Percentiles rank a stretch among this genome's conserved stretches.
Evolutionary conservation across 2,113 vertebrate species (phyloP).

Genomic region (Macquaria ambigua): DNA sequence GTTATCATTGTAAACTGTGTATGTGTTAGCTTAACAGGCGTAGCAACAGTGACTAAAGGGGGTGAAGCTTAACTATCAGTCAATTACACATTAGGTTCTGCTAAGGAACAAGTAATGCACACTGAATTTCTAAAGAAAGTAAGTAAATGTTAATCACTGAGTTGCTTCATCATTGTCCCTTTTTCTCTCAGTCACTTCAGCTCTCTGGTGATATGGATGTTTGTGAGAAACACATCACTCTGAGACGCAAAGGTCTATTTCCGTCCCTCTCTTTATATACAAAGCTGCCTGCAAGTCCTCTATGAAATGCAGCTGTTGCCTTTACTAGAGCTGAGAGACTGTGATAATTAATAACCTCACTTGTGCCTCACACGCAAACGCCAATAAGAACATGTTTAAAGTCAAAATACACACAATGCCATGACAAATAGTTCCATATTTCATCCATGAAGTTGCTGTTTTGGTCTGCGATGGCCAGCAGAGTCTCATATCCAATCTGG

Average conservation of each 20-base stretch:
- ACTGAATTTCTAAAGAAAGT: background rate
- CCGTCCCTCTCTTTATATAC: slow-evolving; percentile 54
- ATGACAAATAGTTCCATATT: slow-evolving; percentile 68
- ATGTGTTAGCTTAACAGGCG: background rate
- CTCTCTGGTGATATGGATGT: slow-evolving; percentile 27
- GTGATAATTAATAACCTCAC: slow-evolving; percentile 78
- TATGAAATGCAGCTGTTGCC: slow-evolving; percentile 76
- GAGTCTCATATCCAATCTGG: slow-evolving; percentile 30
- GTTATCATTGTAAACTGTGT: background rate
- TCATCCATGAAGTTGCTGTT: slow-evolving; percentile 58
- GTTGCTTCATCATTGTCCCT: background rate
- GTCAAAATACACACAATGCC: slow-evolving; percentile 72
- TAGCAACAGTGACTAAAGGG: background rate
- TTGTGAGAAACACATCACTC: slow-evolving; percentile 40
- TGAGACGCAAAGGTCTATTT: slow-evolving; percentile 54
- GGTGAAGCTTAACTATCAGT: background rate
- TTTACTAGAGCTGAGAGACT: slow-evolving; percentile 67
- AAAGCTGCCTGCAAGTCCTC: slow-evolving; percentile 55
- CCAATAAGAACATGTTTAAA: slow-evolving; percentile 67
- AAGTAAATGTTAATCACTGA: background rate
- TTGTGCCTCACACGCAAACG: slow-evolving; percentile 67
- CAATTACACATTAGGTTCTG: background rate
- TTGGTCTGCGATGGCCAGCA: slow-evolving; percentile 28
- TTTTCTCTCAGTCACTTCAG: slow-evolving; percentile 19
- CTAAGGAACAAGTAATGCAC: background rate